Evolutionary conservation across 2,888 invertebrate genomes (phyloP), one percentile per base, ranked within the genome.

Genomic region (Limnephilus auricula): DNA sequence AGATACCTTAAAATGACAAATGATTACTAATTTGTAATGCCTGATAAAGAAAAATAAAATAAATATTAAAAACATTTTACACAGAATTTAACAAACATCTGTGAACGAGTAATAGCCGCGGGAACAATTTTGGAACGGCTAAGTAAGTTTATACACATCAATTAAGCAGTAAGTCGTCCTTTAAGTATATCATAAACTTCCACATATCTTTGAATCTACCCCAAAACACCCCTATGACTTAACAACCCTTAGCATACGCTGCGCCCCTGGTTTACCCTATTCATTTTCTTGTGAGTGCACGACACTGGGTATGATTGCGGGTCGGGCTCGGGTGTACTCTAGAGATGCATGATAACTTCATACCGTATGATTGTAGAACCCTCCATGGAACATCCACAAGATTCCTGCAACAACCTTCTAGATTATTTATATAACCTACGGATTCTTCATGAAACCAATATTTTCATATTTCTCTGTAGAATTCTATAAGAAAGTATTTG

Each of bases 301-400:
- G 82, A 32, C 34, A 82, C 32, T 34, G 82, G 82, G 82, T 25
- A 25, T 34, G 82, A 82, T 34, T 37, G 32, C 82, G 34, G 34
- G 25, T 37, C 13, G 34, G 82, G 82, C 18, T 34, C 34, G 18
- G 34, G 82, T 82, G 31, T 34, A 82, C 31, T 82, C 34, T 5
- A 6, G 82, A 32, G 82, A 82, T 82, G 82, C 82, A 82, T 34
- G 82, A 82, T 34, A 82, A 34, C 65, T 65, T 65, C 65, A 65
- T 65, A 65, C 65, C 65, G 65, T n/a, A 65, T 65, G 65, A 65
- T 65, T 65, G 65, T n/a, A 65, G n/a, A 65, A 65, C 65, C 65
- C n/a, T 9, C 65, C 25, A n/a, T 15, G 0, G 18, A 25, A 25
- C 65, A 65, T 65, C 18, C 25, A 65, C 65, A 25, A n/a, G 65